Conservation (phyloP, 2,113 vertebrate species). For the Festucalex cinctus region DNA sequence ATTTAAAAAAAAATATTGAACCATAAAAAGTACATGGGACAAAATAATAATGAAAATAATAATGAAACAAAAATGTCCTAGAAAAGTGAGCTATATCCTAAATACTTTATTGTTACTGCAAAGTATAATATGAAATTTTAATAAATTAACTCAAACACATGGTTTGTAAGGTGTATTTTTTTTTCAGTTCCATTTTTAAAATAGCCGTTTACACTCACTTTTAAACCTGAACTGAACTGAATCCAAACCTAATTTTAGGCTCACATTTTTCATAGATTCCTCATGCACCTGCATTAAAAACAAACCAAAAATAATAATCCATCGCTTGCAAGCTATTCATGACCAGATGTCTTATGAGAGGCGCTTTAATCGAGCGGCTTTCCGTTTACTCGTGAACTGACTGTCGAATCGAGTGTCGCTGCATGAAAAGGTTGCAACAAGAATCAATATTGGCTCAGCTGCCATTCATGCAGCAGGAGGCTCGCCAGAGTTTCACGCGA, state of each 20-base stretch:
- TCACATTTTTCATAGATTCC: neutral
- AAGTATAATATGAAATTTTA: too few relatives aligned
- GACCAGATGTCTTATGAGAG: conserved; percentile 14
- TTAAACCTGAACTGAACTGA: neutral
- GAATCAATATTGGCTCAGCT: conserved; percentile 45
- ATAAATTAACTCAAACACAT: too few relatives aligned
- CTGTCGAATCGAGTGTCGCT: conserved; percentile 30
- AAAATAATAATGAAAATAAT: too few relatives aligned
- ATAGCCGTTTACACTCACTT: too few relatives aligned
- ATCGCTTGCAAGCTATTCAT: neutral
- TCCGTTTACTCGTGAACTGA: conserved; percentile 22
- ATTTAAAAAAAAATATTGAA: too few relatives aligned
- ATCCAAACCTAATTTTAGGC: neutral
- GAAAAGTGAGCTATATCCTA: too few relatives aligned
- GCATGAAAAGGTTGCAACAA: conserved; percentile 43
- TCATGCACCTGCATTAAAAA: neutral
- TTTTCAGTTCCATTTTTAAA: too few relatives aligned
- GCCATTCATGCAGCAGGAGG: conserved; percentile 30
- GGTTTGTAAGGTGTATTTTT: too few relatives aligned
- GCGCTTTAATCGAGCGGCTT: conserved; percentile 19
- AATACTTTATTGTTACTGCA: too few relatives aligned
- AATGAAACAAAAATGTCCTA: too few relatives aligned
- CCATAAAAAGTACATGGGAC: too few relatives aligned
- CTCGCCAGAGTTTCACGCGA: conserved; percentile 13
- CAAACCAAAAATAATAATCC: neutral